phyloP scores from a whole-genome alignment of 2,113 vertebrate species.

The Gymnobelideus leadbeateri region DNA sequence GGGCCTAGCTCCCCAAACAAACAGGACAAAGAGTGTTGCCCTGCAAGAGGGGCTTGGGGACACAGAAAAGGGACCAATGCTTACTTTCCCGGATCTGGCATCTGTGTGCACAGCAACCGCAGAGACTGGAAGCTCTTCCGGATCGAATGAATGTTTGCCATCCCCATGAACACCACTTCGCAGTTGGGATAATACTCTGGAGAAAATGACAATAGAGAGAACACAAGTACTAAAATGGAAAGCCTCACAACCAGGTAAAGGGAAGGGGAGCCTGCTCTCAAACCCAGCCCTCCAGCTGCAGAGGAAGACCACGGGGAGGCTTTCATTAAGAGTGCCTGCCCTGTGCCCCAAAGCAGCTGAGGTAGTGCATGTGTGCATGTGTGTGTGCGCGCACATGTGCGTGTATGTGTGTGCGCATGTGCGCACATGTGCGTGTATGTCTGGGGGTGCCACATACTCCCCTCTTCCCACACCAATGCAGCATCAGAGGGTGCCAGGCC shows the following conservation, averaged over 20 bases:
- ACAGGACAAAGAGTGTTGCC: not conserved
- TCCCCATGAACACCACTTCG: slow-evolving; percentile 99
- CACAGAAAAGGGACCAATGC: slow-evolving; percentile 57
- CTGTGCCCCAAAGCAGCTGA: not conserved
- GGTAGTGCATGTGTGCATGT: too few relatives aligned
- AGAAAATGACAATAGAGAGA: slow-evolving; percentile 70
- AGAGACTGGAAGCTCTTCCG: slow-evolving; percentile 98
- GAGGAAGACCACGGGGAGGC: slow-evolving; percentile 58
- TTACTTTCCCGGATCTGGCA: slow-evolving; percentile 98
- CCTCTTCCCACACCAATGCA: not conserved
- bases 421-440: too few relatives aligned
- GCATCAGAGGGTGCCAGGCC: too few relatives aligned
- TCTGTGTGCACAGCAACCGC: slow-evolving; percentile 96
- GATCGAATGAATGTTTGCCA: slow-evolving; percentile 99
- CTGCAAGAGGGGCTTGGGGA: not conserved
- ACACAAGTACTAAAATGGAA: slow-evolving; percentile 66
- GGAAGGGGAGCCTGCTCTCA: slow-evolving; percentile 48
- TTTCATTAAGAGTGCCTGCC: not conserved
- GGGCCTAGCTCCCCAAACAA: not conserved
- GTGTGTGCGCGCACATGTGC: too few relatives aligned
- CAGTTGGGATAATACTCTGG: slow-evolving; percentile 99
- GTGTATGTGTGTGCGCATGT: too few relatives aligned
- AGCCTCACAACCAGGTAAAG: slow-evolving; percentile 30
- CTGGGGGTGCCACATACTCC: not conserved
- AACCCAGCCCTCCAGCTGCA: slow-evolving; percentile 38